Evolutionary conservation across 1,140 invertebrate genomes (phyloP), one percentile per base, ranked within the genome.

Genomic region (Holcopasites calliopsidis): DNA sequence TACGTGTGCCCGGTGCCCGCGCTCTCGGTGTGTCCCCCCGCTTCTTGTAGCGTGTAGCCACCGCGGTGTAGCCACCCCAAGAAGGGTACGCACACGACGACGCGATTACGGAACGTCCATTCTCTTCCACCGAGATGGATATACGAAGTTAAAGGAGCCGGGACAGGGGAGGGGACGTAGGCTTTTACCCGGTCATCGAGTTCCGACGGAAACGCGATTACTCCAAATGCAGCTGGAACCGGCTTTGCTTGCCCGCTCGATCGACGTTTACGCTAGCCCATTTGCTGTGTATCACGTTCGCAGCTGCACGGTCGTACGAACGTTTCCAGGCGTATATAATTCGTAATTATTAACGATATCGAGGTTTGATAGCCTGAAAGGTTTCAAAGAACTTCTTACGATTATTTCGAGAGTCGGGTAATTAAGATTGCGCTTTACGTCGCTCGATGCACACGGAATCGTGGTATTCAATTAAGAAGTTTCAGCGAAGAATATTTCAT

Each of bases 141-240:
- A 73, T 74, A 77, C 76, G 76, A 78, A 68, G 76, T 78, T 78
- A 78, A 74, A 62, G 49, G 7, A n/a, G 35, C 10, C 23, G 60
- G 61, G 44, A 52, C 52, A 44, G 38, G 31, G 52, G 60, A 74
- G 35, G 31, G 52, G 60, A 74, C 35, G 74, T 76, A 74, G 70
- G 70, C 70, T 77, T 77, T 77, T 77, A 77, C 70, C 54, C 76
- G 76, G 76, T 77, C 76, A 66, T 77, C 76, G 44, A 58, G 76
- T 66, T 77, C 50, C 42, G 23, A 40, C 70, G 76, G 52, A 65
- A 77, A 65, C 61, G 11, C 44, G 70, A 74, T 77, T 65, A 65
- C 65, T 77, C 60, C 68, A 77, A 74, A 49, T 74, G 76, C 58
- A 42, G 54, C 42, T 62, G 60, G 70, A n/a, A 50, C 42, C 49